A percentile compares a stretch with the other conserved stretches of the same genome.
phyloP scores from a whole-genome alignment of 2,888 invertebrate genomes.

The Acronicta alni region DNA sequence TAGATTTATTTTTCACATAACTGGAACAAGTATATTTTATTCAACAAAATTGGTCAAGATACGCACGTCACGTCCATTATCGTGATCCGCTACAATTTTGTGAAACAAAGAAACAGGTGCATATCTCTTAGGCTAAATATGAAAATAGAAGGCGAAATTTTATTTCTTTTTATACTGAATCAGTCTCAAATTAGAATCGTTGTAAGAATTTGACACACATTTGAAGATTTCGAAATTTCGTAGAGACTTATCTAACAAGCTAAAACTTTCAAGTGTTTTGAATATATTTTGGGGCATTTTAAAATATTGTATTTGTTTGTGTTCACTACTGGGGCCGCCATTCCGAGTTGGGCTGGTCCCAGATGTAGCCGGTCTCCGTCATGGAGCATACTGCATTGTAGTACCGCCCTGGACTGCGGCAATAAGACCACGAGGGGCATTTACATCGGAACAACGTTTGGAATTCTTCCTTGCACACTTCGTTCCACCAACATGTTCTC shows the following conservation, averaged over 20 bases:
- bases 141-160: slow-evolving; percentile 85
- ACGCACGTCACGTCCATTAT: slow-evolving; percentile 46
- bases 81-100: slow-evolving; percentile 52
- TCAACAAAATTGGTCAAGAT: slow-evolving; percentile 66
- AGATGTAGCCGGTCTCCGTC: slow-evolving; percentile 97
- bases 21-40: slow-evolving; percentile 64
- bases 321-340: slow-evolving; percentile 77
- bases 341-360: slow-evolving; percentile 93
- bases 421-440: slow-evolving; percentile 96
- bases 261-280: slow-evolving; percentile 43
- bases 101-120: slow-evolving; percentile 56
- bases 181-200: slow-evolving; percentile 85
- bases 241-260: slow-evolving; percentile 53
- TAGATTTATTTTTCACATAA: slow-evolving; percentile 76
- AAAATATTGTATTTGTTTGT: slow-evolving; percentile 16
- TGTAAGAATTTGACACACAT: slow-evolving; percentile 75
- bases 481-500: slow-evolving; percentile 98
- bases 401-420: slow-evolving; percentile 95
- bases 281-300: slow-evolving; percentile 31
- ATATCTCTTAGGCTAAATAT: slow-evolving; percentile 72
- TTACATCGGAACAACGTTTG: slow-evolving; percentile 95
- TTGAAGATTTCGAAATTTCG: slow-evolving; percentile 52
- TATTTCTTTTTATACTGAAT: slow-evolving; percentile 77
- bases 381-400: slow-evolving; percentile 97
- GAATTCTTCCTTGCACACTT: slow-evolving; percentile 97